Conservation (phyloP, 92 coral and sea anemone species). For the Epizoanthus ramosus region DNA sequence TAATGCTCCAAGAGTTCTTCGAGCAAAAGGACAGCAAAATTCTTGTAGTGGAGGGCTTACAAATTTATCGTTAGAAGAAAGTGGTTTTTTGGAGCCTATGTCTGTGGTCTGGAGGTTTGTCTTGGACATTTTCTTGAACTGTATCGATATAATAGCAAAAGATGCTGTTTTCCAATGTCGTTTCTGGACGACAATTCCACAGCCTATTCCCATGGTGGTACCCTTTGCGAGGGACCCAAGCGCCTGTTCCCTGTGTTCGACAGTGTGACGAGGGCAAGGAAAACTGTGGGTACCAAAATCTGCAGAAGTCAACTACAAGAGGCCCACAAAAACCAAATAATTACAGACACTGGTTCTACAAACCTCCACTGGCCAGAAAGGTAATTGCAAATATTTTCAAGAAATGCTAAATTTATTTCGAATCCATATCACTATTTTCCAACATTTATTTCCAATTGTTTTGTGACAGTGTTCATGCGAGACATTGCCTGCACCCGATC, state of each 20-base stretch:
- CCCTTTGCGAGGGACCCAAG: slow-evolving; percentile 2
- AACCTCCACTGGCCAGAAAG: slow-evolving; percentile 6
- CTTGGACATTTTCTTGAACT: slow-evolving; percentile 6
- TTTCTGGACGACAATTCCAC: slow-evolving; percentile 13
- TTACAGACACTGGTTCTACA: neutral
- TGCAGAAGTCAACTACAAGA: slow-evolving; percentile 10
- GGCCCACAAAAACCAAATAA: slow-evolving; percentile 23
- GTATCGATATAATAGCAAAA: slow-evolving; percentile 9
- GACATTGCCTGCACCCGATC: no score
- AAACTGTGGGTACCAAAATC: slow-evolving; percentile 16
- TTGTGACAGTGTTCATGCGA: neutral
- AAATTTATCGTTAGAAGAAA: slow-evolving; percentile 3
- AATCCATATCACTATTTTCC: slow-evolving; percentile 4
- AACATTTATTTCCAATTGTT: neutral
- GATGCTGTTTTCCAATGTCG: slow-evolving; percentile 28
- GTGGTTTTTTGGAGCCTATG: neutral
- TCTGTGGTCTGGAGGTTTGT: neutral
- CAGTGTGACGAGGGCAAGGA: slow-evolving; percentile 10
- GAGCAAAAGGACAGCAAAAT: slow-evolving; percentile 9
- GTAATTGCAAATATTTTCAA: slow-evolving; percentile 1
- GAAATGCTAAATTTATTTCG: neutral
- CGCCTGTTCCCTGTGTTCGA: slow-evolving; percentile 25
- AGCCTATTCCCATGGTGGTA: slow-evolving; percentile 17
- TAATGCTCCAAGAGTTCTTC: slow-evolving; percentile 12
- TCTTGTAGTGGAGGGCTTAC: slow-evolving; percentile 2